phyloP scores from a whole-genome alignment of 1,140 invertebrate species.

The Halictus rubicundus region DNA sequence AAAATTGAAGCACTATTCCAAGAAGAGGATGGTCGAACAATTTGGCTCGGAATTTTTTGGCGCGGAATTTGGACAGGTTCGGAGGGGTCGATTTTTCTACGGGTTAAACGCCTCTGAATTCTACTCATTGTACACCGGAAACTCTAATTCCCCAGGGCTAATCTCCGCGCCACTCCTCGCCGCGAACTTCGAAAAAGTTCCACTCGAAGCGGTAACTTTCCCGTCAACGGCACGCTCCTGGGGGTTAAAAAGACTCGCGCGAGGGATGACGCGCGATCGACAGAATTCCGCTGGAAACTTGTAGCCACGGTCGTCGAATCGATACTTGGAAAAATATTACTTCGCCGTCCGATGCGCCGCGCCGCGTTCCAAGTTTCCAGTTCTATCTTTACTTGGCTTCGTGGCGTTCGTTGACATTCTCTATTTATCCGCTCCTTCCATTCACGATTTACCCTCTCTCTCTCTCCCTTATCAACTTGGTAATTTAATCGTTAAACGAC shows the following conservation, averaged over 20 bases:
- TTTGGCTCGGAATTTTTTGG: too few species aligned
- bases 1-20: too few species aligned
- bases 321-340: conserved; percentile 57
- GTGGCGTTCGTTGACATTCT: conserved; percentile 14
- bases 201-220: conserved; percentile 54
- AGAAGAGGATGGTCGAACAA: too few species aligned
- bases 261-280: conserved; percentile 56
- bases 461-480: not conserved
- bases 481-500: not conserved
- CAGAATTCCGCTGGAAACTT: conserved; percentile 52
- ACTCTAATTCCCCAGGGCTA: conserved; percentile 63
- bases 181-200: conserved; percentile 63
- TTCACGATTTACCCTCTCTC: not conserved
- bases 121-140: conserved; percentile 60
- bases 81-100: conserved; percentile 46
- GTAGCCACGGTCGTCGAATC: conserved; percentile 47
- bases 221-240: conserved; percentile 61
- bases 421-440: not conserved
- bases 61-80: too few species aligned
- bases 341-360: conserved; percentile 17
- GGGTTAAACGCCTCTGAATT: conserved; percentile 55
- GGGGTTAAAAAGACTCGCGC: conserved; percentile 51
- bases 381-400: conserved; percentile 28
- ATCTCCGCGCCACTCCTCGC: conserved; percentile 54
- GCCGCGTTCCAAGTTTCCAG: conserved; percentile 6